phyloP scores from a whole-genome alignment of 2,797 vertebrate genomes.

The Tenualosa thibaudeaui region DNA sequence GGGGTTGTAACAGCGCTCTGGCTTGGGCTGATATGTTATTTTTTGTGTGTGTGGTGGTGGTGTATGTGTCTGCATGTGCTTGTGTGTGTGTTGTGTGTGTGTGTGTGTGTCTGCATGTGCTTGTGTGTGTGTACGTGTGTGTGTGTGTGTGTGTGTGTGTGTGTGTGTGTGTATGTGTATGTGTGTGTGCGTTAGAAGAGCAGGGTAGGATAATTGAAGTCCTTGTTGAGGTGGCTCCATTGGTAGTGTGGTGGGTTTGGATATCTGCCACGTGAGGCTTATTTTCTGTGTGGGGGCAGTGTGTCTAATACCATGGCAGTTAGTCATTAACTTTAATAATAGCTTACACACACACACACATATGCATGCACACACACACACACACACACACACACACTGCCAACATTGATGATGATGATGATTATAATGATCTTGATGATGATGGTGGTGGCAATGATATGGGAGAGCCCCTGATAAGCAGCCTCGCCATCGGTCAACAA shows the following conservation, averaged over 20 bases:
- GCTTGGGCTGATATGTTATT: not conserved
- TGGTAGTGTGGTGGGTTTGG: conserved; percentile 3
- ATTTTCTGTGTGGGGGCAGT: conserved; percentile 17
- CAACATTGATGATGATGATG: not conserved
- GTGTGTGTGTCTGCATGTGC: not conserved
- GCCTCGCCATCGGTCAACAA: not conserved
- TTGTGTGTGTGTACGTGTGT: not conserved
- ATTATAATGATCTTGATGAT: not conserved
- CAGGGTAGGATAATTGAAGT: not conserved
- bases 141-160: not conserved
- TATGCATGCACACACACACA: not conserved
- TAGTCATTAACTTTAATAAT: conserved; percentile 20
- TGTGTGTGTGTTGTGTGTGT: not conserved
- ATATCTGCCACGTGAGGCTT: not conserved
- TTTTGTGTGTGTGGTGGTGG: not conserved
- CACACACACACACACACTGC: not conserved
- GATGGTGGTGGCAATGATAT: not conserved
- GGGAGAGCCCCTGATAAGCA: not conserved
- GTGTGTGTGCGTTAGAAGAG: not conserved
- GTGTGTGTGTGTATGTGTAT: not conserved
- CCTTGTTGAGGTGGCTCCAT: conserved; percentile 17
- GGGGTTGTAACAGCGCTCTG: not conserved
- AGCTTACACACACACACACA: not conserved
- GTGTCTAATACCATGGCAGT: not conserved
- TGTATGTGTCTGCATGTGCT: no score